Conservation (phyloP, 2,888 invertebrate species). For the Tetropium fuscum region DNA sequence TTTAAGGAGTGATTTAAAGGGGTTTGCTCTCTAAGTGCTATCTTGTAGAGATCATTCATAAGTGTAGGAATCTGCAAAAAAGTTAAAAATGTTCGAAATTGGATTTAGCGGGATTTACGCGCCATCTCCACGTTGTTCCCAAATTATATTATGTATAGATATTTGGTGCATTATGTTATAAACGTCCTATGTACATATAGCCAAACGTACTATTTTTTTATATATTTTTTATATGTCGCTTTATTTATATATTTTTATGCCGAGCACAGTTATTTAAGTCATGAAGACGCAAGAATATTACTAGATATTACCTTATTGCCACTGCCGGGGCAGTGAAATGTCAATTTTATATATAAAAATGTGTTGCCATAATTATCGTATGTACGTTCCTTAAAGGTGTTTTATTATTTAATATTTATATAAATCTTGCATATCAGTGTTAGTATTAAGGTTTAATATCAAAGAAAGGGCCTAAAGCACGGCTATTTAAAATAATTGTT, state of each 20-base stretch:
- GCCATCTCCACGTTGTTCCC: no score
- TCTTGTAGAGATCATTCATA: no score
- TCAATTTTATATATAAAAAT: conserved; percentile 44
- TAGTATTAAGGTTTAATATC: conserved; percentile 33
- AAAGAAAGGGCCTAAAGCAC: conserved; percentile 31
- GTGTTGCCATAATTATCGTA: conserved; percentile 47
- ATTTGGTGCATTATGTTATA: conserved; percentile 21
- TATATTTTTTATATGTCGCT: conserved; percentile 15
- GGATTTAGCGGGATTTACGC: no score
- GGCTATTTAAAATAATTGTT: conserved; percentile 8
- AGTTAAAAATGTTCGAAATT: no score
- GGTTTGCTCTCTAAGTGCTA: no score
- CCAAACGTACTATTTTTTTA: conserved; percentile 17
- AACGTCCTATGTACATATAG: conserved; percentile 14
- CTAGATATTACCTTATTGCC: conserved; percentile 11
- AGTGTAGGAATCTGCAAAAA: no score
- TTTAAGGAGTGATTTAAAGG: no score
- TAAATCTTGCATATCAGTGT: conserved; percentile 51
- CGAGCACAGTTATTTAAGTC: conserved; percentile 3
- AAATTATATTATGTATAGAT: no score
- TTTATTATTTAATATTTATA: conserved; percentile 33
- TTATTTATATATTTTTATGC: conserved; percentile 16
- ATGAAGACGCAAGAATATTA: conserved; percentile 10
- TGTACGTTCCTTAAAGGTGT: conserved; percentile 39
- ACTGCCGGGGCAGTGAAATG: conserved; percentile 26